Conservation (phyloP, 2,113 vertebrate genomes). For the Terrapene triunguis region DNA sequence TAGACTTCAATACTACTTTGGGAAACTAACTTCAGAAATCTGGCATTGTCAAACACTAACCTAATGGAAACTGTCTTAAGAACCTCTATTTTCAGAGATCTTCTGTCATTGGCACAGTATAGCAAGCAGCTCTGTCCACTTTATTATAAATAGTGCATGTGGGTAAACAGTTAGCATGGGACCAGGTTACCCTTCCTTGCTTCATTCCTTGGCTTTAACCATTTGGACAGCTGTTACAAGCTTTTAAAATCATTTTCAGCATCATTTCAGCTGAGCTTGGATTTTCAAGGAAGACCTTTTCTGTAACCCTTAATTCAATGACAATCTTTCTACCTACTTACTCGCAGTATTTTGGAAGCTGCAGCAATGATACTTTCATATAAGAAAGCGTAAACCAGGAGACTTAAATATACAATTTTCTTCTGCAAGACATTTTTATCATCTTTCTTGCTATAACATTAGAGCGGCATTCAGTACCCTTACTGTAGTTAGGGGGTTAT, state of each 20-base stretch:
- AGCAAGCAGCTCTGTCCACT: background rate
- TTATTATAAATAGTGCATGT: background rate
- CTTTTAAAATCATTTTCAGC: conserved; percentile 13
- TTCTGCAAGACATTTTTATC: conserved; percentile 30
- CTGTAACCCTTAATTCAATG: background rate
- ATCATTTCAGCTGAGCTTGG: background rate
- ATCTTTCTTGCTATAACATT: background rate
- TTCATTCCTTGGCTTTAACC: conserved; percentile 22
- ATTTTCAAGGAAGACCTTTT: background rate
- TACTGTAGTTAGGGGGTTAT: background rate
- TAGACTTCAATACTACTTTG: background rate
- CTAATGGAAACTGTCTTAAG: conserved; percentile 1
- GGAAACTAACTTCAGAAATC: background rate
- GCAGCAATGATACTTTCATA: conserved; percentile 27
- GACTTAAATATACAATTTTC: conserved; percentile 31
- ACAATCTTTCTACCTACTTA: background rate
- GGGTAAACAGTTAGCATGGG: conserved; percentile 10
- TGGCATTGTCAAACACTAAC: background rate
- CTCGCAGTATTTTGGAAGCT: background rate
- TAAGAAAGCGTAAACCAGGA: conserved; percentile 4
- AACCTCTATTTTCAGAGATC: background rate
- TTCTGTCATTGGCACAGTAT: background rate
- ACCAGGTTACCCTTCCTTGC: conserved; percentile 5
- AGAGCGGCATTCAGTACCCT: background rate
- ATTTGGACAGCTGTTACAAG: background rate